phyloP scores from a whole-genome alignment of 2,888 invertebrate genomes.

The Eledone cirrhosa region DNA sequence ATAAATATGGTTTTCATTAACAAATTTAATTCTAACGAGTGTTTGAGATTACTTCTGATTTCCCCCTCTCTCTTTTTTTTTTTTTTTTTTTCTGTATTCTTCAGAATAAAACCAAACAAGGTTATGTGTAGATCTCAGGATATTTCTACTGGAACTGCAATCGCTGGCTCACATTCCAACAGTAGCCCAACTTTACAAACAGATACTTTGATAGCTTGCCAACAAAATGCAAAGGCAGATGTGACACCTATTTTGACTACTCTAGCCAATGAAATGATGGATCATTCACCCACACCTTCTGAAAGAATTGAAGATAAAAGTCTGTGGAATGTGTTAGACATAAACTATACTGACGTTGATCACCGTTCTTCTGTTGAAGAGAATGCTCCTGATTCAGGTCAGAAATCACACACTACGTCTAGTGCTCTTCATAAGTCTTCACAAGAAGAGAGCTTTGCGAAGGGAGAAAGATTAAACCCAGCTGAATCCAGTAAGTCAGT shows the following conservation, averaged over 20 bases:
- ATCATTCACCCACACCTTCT: slow-evolving; percentile 16
- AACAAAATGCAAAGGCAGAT: slow-evolving; percentile 9
- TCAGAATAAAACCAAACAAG: neutral
- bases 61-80: too few species aligned
- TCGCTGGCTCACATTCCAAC: slow-evolving; percentile 15
- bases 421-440: neutral
- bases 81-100: neutral
- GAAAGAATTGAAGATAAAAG: slow-evolving; percentile 17
- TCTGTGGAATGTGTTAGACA: slow-evolving; percentile 22
- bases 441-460: neutral
- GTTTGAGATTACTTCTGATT: too few species aligned
- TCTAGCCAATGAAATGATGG: slow-evolving; percentile 27
- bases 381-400: too few species aligned
- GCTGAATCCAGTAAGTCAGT: neutral
- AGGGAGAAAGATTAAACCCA: neutral
- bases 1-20: too few species aligned
- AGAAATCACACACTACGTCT: neutral
- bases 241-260: slow-evolving; percentile 18
- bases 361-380: neutral
- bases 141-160: slow-evolving; percentile 7
- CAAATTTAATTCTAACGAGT: too few species aligned
- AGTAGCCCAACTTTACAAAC: neutral
- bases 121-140: neutral
- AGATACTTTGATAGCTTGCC: neutral
- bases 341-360: neutral